A percentile compares a stretch with the other conserved stretches of the same genome.
Evolutionary conservation across 1,140 invertebrate species (phyloP).

Genomic region (Aradophagus sp.): DNA sequence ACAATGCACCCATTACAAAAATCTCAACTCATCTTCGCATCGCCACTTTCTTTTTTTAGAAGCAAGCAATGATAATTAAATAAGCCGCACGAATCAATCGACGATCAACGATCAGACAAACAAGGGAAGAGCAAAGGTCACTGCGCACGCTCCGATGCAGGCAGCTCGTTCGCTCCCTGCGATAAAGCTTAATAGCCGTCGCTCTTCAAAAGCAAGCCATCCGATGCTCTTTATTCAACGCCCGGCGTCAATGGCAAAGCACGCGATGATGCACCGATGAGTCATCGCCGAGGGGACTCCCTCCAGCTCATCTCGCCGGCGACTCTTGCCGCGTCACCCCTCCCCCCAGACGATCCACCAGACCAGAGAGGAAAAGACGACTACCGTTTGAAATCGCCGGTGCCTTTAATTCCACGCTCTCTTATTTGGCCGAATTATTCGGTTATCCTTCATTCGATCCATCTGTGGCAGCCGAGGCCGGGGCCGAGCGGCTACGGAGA

Average conservation of each 20-base stretch:
- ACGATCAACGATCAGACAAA: too few species aligned
- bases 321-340: not conserved
- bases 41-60: too few species aligned
- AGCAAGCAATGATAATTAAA: not conserved
- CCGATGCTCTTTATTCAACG: constrained; percentile 20
- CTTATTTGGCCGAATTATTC: constrained; percentile 30
- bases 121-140: too few species aligned
- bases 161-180: constrained; percentile 1
- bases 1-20: too few species aligned
- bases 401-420: constrained; percentile 38
- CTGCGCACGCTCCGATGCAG: not conserved
- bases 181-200: constrained; percentile 30
- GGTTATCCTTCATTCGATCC: constrained; percentile 56
- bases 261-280: constrained; percentile 31
- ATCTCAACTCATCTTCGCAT: too few species aligned
- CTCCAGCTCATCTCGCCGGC: not conserved
- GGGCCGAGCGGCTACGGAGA: constrained; percentile 32
- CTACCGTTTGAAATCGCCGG: not conserved
- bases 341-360: not conserved
- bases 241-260: constrained; percentile 18
- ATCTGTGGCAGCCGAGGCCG: constrained; percentile 35
- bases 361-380: not conserved
- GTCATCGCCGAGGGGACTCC: constrained; percentile 10
- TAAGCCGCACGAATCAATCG: not conserved
- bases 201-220: constrained; percentile 24